Percentiles rank a stretch among this genome's conserved stretches.
Evolutionary conservation across 2,113 vertebrate species (phyloP).

Genomic region (Nycticebus coucang): DNA sequence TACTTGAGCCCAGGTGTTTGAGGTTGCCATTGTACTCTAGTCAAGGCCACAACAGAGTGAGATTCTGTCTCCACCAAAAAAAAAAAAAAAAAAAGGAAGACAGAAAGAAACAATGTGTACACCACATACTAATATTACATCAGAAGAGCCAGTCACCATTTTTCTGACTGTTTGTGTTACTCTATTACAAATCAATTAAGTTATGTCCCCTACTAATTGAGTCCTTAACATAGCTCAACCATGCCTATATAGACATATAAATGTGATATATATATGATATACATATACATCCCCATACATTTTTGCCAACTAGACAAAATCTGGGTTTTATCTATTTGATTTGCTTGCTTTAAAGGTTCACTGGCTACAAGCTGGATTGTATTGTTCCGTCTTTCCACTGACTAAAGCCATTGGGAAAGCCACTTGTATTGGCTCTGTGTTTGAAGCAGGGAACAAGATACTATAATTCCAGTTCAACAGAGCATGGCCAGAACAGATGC

Average conservation of each 20-base stretch:
- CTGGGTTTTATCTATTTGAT: neutral
- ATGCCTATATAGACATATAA: neutral
- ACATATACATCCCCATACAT: no score
- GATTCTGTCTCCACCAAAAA: no score
- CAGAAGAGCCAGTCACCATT: no score
- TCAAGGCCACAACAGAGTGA: no score
- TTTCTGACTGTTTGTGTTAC: neutral
- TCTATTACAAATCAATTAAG: neutral
- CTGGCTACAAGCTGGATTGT: neutral
- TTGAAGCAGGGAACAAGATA: slow-evolving; percentile 48
- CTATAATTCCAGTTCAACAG: slow-evolving; percentile 61
- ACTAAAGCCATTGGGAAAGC: slow-evolving; percentile 25
- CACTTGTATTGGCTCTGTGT: neutral
- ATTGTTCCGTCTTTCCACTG: slow-evolving; percentile 23
- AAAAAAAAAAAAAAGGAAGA: no score
- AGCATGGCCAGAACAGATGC: slow-evolving; percentile 31
- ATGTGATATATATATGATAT: no score
- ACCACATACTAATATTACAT: neutral
- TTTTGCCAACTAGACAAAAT: neutral
- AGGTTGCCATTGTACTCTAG: no score
- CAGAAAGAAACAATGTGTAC: no score
- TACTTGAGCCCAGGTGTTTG: no score
- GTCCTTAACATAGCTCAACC: neutral
- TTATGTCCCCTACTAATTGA: neutral
- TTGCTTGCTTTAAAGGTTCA: neutral